Base-by-base conservation (phyloP, 2,888 invertebrate species). In the Mimachlamys varia region DNA sequence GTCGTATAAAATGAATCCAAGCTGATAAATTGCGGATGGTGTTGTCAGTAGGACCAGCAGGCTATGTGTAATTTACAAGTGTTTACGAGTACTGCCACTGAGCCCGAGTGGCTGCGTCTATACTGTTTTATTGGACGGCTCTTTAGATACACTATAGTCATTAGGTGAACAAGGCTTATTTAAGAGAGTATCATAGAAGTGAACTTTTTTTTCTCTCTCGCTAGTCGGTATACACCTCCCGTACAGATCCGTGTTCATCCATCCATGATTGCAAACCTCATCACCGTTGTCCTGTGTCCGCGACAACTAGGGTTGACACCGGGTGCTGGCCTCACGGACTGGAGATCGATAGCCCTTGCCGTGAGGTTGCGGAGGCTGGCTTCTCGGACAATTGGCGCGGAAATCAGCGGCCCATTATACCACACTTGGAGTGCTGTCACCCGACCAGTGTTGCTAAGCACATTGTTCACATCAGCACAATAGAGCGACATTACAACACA, bases 331-430 rank as follows among this genome's bases (percentile, higher is more conserved):
- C 62, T 62, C 10, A 76, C 76, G 33, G 76, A 58, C 7, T 19
- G 58, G 3, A 19, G 58, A 76, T 76, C 76, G 33, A 76, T 76
- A 76, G 76, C 13, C 44, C 76, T 33, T 76, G 76, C 76, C 13
- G 76, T 27, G 76, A 33, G 76, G 76, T 15, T 33, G 76, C 62
- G 22, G 62, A 22, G 62, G 62, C 62, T 62, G n/a, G n/a, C 22
- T 76, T 76, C 76, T 76, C 76, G 76, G 76, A 76, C 76, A 76
- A 76, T 76, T 76, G 76, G 76, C 76, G 27, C 76, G 76, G 76
- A 76, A 76, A 76, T 22, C 33, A 76, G 76, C 33, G 76, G 33
- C 76, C 76, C 22, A 19, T 76, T 76, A 76, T 76, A 76, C 76
- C 76, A 76, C 33, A 15, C 76, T 76, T n/a, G n/a, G 76, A 10